Conservation (phyloP, 2,113 vertebrate genomes). For the Galbula dea region DNA sequence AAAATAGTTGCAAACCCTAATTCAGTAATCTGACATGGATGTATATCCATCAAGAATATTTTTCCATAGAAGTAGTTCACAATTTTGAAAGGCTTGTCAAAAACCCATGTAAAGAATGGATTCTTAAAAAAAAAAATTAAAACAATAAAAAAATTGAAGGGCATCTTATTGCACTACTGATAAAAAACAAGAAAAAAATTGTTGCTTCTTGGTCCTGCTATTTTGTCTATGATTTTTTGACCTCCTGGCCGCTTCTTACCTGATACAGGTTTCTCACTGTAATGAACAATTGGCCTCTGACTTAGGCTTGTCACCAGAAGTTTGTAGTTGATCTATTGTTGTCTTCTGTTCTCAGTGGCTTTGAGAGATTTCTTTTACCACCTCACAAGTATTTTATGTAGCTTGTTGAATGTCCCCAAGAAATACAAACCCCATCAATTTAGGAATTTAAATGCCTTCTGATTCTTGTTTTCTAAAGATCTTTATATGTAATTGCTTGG, state of each 20-base stretch:
- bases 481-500: neutral
- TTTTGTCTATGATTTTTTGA: neutral
- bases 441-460: neutral
- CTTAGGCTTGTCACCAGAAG: neutral
- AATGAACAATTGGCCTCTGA: neutral
- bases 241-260: neutral
- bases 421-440: neutral
- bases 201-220: neutral
- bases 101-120: neutral
- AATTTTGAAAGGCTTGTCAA: neutral
- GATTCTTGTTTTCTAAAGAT: neutral
- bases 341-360: neutral
- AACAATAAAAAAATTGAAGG: too few relatives aligned
- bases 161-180: neutral
- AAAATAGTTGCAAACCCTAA: neutral
- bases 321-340: neutral
- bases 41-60: neutral
- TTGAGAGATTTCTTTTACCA: neutral
- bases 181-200: neutral
- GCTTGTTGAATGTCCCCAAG: neutral
- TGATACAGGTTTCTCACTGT: neutral
- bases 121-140: neutral
- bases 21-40: neutral
- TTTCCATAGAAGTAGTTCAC: neutral
- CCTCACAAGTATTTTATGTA: neutral